These are phyloP conservation scores for Stichodactyla mertensii DNA, from an alignment of 64 coral and sea anemone genomes.

Conservation along the genomic window DNA sequence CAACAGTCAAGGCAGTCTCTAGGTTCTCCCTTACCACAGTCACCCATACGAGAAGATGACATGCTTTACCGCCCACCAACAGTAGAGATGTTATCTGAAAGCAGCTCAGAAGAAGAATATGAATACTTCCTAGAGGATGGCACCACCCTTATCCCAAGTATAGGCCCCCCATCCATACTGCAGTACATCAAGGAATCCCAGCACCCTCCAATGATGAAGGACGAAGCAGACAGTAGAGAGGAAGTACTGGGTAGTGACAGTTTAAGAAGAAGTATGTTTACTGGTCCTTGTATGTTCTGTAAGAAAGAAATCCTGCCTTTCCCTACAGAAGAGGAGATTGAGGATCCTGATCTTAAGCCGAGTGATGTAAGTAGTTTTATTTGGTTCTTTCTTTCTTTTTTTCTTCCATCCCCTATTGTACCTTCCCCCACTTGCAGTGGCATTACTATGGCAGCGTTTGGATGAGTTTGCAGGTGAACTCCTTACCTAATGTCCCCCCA, in stretches of 20 bases:
- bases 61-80: slow-evolving; percentile 75
- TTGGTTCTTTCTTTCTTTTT: neutral
- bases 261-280: slow-evolving; percentile 49
- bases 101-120: slow-evolving; percentile 74
- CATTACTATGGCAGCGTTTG: too few relatives aligned
- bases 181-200: slow-evolving; percentile 97
- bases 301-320: slow-evolving; percentile 80
- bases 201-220: slow-evolving; percentile 69
- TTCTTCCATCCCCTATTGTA: too few relatives aligned
- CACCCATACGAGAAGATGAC: slow-evolving; percentile 73
- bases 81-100: slow-evolving; percentile 69
- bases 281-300: slow-evolving; percentile 90
- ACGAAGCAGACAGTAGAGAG: slow-evolving; percentile 24
- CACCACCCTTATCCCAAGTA: slow-evolving; percentile 69
- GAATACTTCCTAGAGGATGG: slow-evolving; percentile 46
- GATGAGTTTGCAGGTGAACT: too few relatives aligned
- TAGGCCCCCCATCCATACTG: slow-evolving; percentile 89
- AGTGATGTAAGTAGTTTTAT: neutral
- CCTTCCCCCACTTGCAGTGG: too few relatives aligned
- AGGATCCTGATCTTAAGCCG: neutral
- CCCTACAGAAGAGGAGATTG: slow-evolving; percentile 69
- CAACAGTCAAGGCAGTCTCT: slow-evolving; percentile 59
- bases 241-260: slow-evolving; percentile 28
- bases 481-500: too few relatives aligned
- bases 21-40: slow-evolving; percentile 38